A percentile compares a stretch with the other conserved stretches of the same genome.
phyloP scores from a whole-genome alignment of 2,113 vertebrate genomes.

The Rallus limicola region DNA sequence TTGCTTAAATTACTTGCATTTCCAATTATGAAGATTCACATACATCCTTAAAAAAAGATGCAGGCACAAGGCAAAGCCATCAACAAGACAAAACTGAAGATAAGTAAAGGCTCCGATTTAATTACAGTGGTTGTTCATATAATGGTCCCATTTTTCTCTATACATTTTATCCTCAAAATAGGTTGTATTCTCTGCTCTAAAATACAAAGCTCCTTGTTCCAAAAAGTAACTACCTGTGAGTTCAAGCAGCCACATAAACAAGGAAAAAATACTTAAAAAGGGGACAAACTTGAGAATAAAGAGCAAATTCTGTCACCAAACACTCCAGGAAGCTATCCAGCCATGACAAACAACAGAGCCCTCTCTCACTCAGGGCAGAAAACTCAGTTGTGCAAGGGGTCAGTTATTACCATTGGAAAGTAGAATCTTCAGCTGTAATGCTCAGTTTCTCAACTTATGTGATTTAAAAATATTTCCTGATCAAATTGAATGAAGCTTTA shows the following conservation, averaged over 20 bases:
- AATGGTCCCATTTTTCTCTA: not conserved
- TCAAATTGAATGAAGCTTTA: not conserved
- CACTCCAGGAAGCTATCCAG: not conserved
- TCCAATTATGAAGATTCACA: not conserved
- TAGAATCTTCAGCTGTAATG: not conserved
- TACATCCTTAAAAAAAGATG: not conserved
- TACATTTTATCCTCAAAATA: not conserved
- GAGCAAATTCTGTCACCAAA: not conserved
- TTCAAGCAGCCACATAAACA: not conserved
- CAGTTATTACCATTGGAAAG: not conserved
- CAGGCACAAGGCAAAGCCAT: not conserved
- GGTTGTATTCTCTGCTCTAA: not conserved
- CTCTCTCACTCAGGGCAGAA: not conserved
- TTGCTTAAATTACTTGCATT: not conserved
- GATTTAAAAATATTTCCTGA: not conserved
- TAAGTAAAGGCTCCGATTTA: not conserved
- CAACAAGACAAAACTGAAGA: not conserved
- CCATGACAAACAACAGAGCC: not conserved
- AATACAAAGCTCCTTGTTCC: not conserved
- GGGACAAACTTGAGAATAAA: not conserved
- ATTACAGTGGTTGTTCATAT: not conserved
- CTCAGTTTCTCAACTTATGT: not conserved
- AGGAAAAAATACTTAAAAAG: not conserved
- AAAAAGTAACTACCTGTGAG: not conserved
- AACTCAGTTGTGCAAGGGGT: not conserved